Evolutionary conservation across 2,797 vertebrate genomes (phyloP), one percentile per base, ranked within the genome.

Genomic region (Hybognathus amarus): DNA sequence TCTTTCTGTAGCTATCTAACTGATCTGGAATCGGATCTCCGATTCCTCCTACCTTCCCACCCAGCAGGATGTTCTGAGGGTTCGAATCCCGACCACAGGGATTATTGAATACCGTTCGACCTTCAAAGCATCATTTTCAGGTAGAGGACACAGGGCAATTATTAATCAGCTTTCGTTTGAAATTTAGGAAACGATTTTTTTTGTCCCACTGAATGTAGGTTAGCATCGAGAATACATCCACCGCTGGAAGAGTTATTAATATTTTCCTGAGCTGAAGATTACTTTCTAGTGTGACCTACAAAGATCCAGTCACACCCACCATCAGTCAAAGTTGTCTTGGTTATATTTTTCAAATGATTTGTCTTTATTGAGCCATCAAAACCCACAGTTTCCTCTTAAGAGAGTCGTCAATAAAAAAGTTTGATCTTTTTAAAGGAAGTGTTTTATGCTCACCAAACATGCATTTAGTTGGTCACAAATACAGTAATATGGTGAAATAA

Each of bases 41-140:
- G 94, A 94, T 50, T 7, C 89, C 89, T 90, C 78, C 93, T 96
- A 96, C 92, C 95, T 96, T 87, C 95, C 95, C 89, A 96, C 95
- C 91, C 95, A 96, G 91, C 95, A 96, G 91, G 95, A 96, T 90
- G 95, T 96, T 89, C 94, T 96, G 88, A 94, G 95, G 92, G 95
- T 96, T 89, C 95, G 95, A 92, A 96, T 96, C 89, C 95, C 95
- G 80, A 96, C 95, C 81, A 96, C 95, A 68, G 95, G 95, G 85
- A 96, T 96, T 92, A 96, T 96, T 90, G 95, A 96, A 92, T 96
- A 96, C 89, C 95, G 15, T 96, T 96, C 91, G 95, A 96, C 94
- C 93, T 96, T 92, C 94, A 95, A 84, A 96, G 95, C 95, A 96
- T 96, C 94, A 96, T 96, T 91, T 96, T 96, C 95, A 96, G 95